Base-by-base conservation (phyloP, 1,140 invertebrate species). In the Saccostrea echinata region DNA sequence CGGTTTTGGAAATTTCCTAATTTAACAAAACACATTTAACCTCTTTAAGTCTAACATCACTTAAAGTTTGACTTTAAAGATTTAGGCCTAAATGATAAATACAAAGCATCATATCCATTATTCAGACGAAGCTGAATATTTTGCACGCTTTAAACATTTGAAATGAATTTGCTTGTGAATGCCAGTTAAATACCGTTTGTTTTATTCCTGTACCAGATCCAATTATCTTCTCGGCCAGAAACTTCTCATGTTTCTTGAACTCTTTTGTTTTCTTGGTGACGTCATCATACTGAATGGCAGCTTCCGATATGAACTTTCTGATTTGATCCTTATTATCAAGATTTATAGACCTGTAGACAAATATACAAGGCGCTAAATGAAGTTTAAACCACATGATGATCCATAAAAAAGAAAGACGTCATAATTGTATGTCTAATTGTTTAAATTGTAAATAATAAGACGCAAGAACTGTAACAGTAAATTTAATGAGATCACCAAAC, bases 1-100 rank as follows among this genome's bases (percentile, higher is more conserved):
- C 81, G 1, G 81, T 83, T n/a, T 83, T 83, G 12, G 81, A 83
- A n/a, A 27, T n/a, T 83, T 83, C 51, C 81, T 76, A 76, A 24
- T 16, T 30, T 30, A 76, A 33, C 3, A 76, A 27, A 76, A n/a
- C n/a, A n/a, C n/a, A n/a, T n/a, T n/a, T n/a, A n/a, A n/a, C n/a
- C n/a, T n/a, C n/a, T n/a, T n/a, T n/a, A n/a, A n/a, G n/a, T n/a
- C n/a, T n/a, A n/a, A n/a, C n/a, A n/a, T n/a, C n/a, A n/a, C n/a
- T n/a, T n/a, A n/a, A n/a, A n/a, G n/a, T n/a, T n/a, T n/a, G n/a
- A n/a, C n/a, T n/a, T n/a, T n/a, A n/a, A n/a, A n/a, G n/a, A n/a
- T n/a, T n/a, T n/a, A n/a, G n/a, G n/a, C n/a, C 3, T 57, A 57
- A 8, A 12, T 57, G 3, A 18, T 0, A 0, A 57, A 16, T 18